Conservation (phyloP, 2,888 invertebrate genomes). For the Gasteruption jaculator region DNA sequence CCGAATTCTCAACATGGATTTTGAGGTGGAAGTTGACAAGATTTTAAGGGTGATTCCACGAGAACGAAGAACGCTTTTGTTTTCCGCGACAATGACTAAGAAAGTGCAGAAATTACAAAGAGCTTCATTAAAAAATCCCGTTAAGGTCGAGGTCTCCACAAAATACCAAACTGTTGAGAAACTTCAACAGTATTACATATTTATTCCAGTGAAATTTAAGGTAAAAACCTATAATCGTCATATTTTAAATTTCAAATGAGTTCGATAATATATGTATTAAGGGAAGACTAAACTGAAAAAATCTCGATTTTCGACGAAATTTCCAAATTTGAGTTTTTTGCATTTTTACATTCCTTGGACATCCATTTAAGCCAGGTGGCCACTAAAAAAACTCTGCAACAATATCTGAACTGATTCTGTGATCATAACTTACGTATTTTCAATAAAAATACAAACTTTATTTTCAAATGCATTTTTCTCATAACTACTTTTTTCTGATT, state of each 20-base stretch:
- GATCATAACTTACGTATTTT: too few relatives aligned
- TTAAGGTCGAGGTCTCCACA: slow-evolving; percentile 91
- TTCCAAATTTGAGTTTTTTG: too few relatives aligned
- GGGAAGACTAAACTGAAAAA: too few relatives aligned
- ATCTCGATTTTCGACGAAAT: too few relatives aligned
- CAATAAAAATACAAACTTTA: too few relatives aligned
- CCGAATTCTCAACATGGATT: slow-evolving; percentile 97
- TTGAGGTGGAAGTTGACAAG: slow-evolving; percentile 96
- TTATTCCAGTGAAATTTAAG: slow-evolving; percentile 94
- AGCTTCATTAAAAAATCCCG: slow-evolving; percentile 90
- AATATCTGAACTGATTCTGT: too few relatives aligned
- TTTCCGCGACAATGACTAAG: slow-evolving; percentile 99
- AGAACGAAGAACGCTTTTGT: slow-evolving; percentile 87
- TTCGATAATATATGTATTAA: too few relatives aligned
- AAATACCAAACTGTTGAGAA: slow-evolving; percentile 99
- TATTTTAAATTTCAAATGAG: slow-evolving; percentile 2
- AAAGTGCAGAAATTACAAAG: slow-evolving; percentile 94
- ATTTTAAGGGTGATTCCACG: slow-evolving; percentile 88
- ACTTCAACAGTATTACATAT: slow-evolving; percentile 89
- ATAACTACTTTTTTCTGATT: too few relatives aligned
- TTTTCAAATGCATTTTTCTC: too few relatives aligned
- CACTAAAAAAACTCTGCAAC: too few relatives aligned
- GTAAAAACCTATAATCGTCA: slow-evolving; percentile 50
- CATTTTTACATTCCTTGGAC: too few relatives aligned
- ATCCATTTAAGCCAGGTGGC: too few relatives aligned